Conservation (phyloP, 1,140 invertebrate species). For the Bombus pyrosoma region DNA sequence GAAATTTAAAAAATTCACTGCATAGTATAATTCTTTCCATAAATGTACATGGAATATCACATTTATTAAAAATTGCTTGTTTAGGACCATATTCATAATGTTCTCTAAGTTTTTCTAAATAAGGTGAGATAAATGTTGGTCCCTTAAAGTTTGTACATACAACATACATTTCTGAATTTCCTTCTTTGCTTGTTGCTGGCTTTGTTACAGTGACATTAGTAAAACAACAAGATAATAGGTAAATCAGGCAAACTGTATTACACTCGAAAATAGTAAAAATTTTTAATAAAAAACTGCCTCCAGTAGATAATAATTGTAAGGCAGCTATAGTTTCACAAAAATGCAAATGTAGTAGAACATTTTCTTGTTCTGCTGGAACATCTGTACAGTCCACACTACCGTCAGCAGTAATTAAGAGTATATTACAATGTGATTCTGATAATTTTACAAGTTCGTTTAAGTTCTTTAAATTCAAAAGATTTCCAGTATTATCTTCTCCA, state of each 20-base stretch:
- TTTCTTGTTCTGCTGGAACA: slow-evolving; percentile 93
- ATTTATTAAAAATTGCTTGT: slow-evolving; percentile 84
- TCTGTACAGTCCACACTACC: slow-evolving; percentile 95
- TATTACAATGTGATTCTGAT: slow-evolving; percentile 75
- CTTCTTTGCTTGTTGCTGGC: slow-evolving; percentile 94
- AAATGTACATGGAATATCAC: slow-evolving; percentile 86
- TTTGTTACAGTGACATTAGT: slow-evolving; percentile 90
- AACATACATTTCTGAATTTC: slow-evolving; percentile 97
- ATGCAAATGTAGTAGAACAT: slow-evolving; percentile 88
- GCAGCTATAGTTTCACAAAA: slow-evolving; percentile 92
- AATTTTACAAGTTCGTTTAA: slow-evolving; percentile 84
- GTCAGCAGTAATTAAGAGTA: slow-evolving; percentile 93
- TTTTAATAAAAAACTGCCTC: slow-evolving; percentile 94
- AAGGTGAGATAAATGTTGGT: slow-evolving; percentile 74
- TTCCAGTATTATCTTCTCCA: slow-evolving; percentile 92
- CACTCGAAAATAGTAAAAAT: slow-evolving; percentile 96
- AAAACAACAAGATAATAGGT: slow-evolving; percentile 90
- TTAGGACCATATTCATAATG: slow-evolving; percentile 79
- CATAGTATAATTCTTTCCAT: slow-evolving; percentile 87
- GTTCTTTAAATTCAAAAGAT: slow-evolving; percentile 89
- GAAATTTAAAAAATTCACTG: slow-evolving; percentile 85
- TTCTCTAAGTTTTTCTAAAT: slow-evolving; percentile 81
- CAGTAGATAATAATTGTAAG: slow-evolving; percentile 86
- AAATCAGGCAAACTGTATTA: slow-evolving; percentile 90
- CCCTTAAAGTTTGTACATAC: slow-evolving; percentile 89